These are phyloP conservation scores for Xerus inauris DNA, from an alignment of 2,113 vertebrate genomes.

Conservation along the genomic window DNA sequence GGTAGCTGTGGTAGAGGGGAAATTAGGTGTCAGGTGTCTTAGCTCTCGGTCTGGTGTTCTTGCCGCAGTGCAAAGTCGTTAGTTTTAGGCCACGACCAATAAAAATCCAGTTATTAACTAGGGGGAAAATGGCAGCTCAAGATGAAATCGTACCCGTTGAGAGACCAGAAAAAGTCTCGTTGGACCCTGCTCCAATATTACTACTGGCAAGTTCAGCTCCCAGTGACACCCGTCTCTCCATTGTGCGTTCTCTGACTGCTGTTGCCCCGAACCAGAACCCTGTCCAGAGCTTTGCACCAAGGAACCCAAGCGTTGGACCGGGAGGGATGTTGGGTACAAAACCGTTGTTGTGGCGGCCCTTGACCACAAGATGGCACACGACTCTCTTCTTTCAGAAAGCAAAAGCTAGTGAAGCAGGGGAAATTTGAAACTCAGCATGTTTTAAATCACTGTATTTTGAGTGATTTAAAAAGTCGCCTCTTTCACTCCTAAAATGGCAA, in stretches of 20 bases:
- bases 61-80: background rate
- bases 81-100: background rate
- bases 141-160: background rate
- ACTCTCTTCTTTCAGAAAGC: background rate
- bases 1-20: background rate
- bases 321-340: accelerated
- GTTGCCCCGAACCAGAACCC: background rate
- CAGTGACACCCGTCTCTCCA: background rate
- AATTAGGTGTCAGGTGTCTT: background rate
- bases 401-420: background rate
- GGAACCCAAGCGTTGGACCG: background rate
- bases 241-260: background rate
- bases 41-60: background rate
- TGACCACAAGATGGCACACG: constrained; percentile 69
- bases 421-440: background rate
- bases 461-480: background rate
- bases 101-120: background rate
- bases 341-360: background rate
- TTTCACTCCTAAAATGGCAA: background rate
- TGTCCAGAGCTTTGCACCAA: background rate
- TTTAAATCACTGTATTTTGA: background rate
- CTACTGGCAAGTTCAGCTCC: background rate
- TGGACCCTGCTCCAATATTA: background rate
- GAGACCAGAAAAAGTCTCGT: background rate
- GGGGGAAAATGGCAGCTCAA: background rate